Evolutionary conservation across 1,140 invertebrate genomes (phyloP).

Genomic region (Heliconius himera): DNA sequence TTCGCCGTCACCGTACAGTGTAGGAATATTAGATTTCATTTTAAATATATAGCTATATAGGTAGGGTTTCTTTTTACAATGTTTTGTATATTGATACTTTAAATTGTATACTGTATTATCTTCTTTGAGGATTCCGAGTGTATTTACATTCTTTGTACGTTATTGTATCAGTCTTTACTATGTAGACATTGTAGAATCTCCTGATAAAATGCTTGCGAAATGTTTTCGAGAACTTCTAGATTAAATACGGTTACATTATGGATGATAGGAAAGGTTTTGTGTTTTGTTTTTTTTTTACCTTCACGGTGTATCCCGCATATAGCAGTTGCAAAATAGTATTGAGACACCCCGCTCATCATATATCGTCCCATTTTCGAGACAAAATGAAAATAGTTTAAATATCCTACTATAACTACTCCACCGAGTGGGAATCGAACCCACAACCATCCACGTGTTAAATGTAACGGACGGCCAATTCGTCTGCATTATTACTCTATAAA

Average conservation of each 20-base stretch:
- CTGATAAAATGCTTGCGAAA: background rate
- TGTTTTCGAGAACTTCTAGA: background rate
- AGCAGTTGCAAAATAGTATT: background rate
- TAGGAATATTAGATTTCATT: background rate
- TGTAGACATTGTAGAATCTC: background rate
- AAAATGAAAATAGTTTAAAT: too few species aligned
- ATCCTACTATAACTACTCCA: too few species aligned
- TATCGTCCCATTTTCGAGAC: too few species aligned
- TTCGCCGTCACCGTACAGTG: background rate
- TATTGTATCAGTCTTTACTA: background rate
- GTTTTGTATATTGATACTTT: background rate
- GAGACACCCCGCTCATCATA: background rate
- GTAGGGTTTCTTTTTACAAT: constrained; percentile 5
- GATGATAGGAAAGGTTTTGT: background rate
- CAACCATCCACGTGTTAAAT: too few species aligned
- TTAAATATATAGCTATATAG: constrained; percentile 1
- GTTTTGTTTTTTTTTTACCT: background rate
- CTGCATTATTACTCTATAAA: too few species aligned
- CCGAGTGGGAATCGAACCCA: too few species aligned
- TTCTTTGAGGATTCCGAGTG: background rate
- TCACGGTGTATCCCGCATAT: background rate
- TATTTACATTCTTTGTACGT: background rate
- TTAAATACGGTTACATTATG: background rate
- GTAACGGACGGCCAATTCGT: too few species aligned
- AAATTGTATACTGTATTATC: background rate